Conservation (phyloP, 2,113 vertebrate species). For the Copsychus sechellarum region DNA sequence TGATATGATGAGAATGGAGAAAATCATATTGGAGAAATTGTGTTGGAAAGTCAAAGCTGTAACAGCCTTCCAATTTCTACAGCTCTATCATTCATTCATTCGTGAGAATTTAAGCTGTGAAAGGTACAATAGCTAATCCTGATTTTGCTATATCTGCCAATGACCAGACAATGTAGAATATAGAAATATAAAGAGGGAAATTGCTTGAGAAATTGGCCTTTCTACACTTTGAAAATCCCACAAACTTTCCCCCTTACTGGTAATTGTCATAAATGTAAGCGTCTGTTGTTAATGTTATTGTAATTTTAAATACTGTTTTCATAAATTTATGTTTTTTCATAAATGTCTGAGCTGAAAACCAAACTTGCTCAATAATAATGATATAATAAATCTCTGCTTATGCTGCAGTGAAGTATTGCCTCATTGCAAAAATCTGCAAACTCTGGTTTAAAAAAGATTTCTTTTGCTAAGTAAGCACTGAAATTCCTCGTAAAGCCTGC, state of each 20-base stretch:
- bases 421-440: background rate
- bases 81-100: slow-evolving; percentile 83
- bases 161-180: background rate
- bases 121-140: slow-evolving; percentile 72
- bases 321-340: too few relatives aligned
- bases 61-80: slow-evolving; percentile 88
- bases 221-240: background rate
- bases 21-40: slow-evolving; percentile 93
- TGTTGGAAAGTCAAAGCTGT: slow-evolving; percentile 89
- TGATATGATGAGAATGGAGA: slow-evolving; percentile 98
- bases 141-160: background rate
- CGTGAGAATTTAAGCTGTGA: slow-evolving; percentile 81
- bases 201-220: background rate
- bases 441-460: background rate
- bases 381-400: background rate
- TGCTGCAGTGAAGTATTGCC: background rate
- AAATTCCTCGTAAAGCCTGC: background rate
- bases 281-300: background rate
- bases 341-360: accelerated
- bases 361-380: background rate
- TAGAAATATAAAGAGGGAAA: background rate
- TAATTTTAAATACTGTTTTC: background rate
- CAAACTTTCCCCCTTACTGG: background rate
- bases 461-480: background rate
- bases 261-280: background rate